Evolutionary conservation across 2,888 invertebrate species (phyloP).

Genomic region (Sycophila texana): DNA sequence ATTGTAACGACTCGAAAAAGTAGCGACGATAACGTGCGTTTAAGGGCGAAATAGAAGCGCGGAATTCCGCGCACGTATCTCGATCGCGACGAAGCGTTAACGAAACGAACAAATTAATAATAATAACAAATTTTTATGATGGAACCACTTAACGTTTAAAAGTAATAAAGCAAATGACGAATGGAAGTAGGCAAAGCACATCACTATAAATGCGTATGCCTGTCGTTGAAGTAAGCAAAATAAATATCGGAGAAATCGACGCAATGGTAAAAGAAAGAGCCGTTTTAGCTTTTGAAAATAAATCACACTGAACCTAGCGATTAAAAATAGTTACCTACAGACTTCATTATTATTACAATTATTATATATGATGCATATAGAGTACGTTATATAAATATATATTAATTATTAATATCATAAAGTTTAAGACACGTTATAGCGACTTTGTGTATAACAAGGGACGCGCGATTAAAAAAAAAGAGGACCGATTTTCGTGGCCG

Average conservation of each 20-base stretch:
- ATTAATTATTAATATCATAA: slow-evolving; percentile 65
- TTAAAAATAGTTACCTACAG: slow-evolving; percentile 63
- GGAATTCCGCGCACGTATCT: slow-evolving; percentile 18
- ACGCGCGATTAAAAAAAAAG: slow-evolving; percentile 54
- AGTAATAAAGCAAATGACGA: background rate
- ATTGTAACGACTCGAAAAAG: too few relatives aligned
- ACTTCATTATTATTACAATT: slow-evolving; percentile 74
- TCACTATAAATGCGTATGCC: background rate
- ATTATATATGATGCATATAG: slow-evolving; percentile 69
- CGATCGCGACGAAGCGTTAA: slow-evolving; percentile 8
- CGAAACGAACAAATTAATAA: slow-evolving; percentile 1
- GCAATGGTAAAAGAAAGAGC: slow-evolving; percentile 19
- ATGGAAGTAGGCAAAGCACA: background rate
- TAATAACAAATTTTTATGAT: slow-evolving; percentile 46
- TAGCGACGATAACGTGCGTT: background rate
- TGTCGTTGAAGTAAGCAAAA: background rate
- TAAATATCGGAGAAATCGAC: slow-evolving; percentile 3
- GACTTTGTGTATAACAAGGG: slow-evolving; percentile 61
- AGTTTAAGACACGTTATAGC: slow-evolving; percentile 71
- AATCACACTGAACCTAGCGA: slow-evolving; percentile 38
- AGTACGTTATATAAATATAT: slow-evolving; percentile 63
- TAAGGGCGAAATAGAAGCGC: background rate
- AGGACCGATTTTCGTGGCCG: slow-evolving; percentile 58
- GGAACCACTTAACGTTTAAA: slow-evolving; percentile 37
- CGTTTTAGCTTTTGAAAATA: slow-evolving; percentile 30